Conservation (phyloP, 2,888 invertebrate genomes). For the Anaspis maculata region DNA sequence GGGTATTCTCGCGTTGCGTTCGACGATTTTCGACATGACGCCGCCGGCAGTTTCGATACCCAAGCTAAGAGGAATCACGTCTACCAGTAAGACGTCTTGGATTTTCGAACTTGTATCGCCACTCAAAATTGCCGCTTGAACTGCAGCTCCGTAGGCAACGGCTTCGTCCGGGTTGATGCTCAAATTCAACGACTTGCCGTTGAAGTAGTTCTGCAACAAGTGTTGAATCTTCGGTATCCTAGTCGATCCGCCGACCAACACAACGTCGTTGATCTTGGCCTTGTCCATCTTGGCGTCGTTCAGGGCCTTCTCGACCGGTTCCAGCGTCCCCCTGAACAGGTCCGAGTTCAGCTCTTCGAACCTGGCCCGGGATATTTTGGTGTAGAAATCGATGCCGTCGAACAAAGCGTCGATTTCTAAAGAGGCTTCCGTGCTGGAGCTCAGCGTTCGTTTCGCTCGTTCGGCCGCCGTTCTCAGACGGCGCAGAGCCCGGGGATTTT, state of each 20-base stretch:
- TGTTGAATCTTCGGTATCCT: constrained; percentile 73
- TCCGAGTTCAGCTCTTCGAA: constrained; percentile 71
- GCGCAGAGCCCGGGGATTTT: constrained; percentile 42
- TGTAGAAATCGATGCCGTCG: constrained; percentile 51
- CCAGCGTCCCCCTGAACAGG: constrained; percentile 62
- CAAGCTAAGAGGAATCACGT: constrained; percentile 46
- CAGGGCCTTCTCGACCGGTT: constrained; percentile 71
- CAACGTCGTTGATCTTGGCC: constrained; percentile 65
- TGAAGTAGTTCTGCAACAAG: constrained; percentile 66
- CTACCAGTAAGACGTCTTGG: constrained; percentile 52
- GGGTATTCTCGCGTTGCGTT: constrained; percentile 63
- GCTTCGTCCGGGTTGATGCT: constrained; percentile 77
- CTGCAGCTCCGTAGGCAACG: constrained; percentile 70
- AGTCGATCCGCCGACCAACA: constrained; percentile 74
- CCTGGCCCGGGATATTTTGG: constrained; percentile 64
- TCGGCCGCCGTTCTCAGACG: constrained; percentile 47
- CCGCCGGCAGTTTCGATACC: constrained; percentile 48
- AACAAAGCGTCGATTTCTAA: constrained; percentile 46
- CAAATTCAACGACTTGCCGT: constrained; percentile 61
- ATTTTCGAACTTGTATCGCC: constrained; percentile 53
- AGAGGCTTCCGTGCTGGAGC: constrained; percentile 46
- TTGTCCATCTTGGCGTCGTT: constrained; percentile 73
- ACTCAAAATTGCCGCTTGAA: constrained; percentile 64
- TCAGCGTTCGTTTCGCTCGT: constrained; percentile 45
- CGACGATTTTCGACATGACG: constrained; percentile 59